Evolutionary conservation across 2,888 invertebrate species (phyloP).

Genomic region (Lepas anatifera): DNA sequence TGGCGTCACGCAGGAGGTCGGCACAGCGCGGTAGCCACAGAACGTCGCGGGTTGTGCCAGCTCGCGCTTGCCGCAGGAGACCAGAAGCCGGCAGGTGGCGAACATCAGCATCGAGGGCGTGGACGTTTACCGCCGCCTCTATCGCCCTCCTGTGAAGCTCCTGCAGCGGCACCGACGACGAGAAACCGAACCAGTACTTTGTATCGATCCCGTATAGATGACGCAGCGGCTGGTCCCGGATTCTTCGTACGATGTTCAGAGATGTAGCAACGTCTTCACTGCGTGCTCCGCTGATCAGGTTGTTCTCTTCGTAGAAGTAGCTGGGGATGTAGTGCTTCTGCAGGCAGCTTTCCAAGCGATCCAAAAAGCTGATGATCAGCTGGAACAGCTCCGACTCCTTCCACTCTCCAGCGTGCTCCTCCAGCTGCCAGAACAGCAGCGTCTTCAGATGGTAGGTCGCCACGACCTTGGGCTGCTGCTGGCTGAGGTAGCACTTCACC

Average conservation of each 20-base stretch:
- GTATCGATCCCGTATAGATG: neutral
- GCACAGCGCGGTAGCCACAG: neutral
- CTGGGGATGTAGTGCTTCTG: slow-evolving; percentile 54
- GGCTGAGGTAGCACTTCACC: neutral
- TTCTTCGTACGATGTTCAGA: neutral
- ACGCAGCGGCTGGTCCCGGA: neutral
- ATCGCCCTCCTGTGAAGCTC: neutral
- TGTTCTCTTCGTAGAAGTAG: neutral
- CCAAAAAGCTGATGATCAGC: slow-evolving; percentile 40
- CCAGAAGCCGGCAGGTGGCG: neutral
- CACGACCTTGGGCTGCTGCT: neutral
- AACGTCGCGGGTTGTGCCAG: neutral
- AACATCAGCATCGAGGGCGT: neutral
- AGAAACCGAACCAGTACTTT: neutral
- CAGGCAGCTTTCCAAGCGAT: slow-evolving; percentile 99
- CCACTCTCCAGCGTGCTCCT: neutral
- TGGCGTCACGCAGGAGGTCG: neutral
- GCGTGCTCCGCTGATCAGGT: neutral
- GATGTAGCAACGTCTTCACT: neutral
- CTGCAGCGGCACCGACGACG: neutral
- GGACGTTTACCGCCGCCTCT: neutral
- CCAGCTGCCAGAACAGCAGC: neutral
- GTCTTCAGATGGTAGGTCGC: neutral
- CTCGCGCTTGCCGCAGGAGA: neutral
- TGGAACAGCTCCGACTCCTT: neutral